Percentiles rank a stretch among this genome's conserved stretches.
phyloP scores from a whole-genome alignment of 2,113 vertebrate species.

The Actenoides lindsayi region DNA sequence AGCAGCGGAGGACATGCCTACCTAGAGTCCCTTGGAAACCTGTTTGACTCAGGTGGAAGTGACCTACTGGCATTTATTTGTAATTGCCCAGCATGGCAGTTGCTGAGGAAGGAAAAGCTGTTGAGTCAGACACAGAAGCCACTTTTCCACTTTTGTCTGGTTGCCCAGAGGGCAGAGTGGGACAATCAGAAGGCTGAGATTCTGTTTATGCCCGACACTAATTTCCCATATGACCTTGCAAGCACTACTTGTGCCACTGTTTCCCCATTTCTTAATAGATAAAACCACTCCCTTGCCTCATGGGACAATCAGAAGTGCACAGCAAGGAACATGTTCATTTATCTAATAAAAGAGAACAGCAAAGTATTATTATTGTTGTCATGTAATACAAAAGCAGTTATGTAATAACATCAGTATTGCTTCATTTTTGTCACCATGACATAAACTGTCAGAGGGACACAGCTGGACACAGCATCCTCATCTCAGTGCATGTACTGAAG shows the following conservation, averaged over 20 bases:
- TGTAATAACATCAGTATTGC: constrained; percentile 35
- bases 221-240: background rate
- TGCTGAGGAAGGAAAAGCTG: constrained; percentile 49
- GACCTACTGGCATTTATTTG: constrained; percentile 31
- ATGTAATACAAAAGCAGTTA: constrained; percentile 25
- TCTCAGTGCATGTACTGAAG: constrained; percentile 35
- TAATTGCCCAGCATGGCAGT: constrained; percentile 12
- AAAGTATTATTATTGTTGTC: constrained; percentile 26
- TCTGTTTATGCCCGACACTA: background rate
- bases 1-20: background rate
- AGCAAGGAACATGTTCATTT: background rate
- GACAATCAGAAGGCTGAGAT: constrained; percentile 18
- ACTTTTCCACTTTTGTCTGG: constrained; percentile 33
- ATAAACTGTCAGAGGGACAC: constrained; percentile 38
- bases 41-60: constrained; percentile 1
- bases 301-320: background rate
- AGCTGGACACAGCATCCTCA: constrained; percentile 40
- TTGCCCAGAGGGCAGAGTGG: constrained; percentile 34
- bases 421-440: constrained; percentile 61
- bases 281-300: background rate
- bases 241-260: constrained; percentile 4
- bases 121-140: constrained; percentile 43
- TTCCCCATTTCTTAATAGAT: background rate
- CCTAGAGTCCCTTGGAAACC: background rate
- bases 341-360: background rate